phyloP scores from a whole-genome alignment of 2,888 invertebrate species.

The Diarsia dahlii region DNA sequence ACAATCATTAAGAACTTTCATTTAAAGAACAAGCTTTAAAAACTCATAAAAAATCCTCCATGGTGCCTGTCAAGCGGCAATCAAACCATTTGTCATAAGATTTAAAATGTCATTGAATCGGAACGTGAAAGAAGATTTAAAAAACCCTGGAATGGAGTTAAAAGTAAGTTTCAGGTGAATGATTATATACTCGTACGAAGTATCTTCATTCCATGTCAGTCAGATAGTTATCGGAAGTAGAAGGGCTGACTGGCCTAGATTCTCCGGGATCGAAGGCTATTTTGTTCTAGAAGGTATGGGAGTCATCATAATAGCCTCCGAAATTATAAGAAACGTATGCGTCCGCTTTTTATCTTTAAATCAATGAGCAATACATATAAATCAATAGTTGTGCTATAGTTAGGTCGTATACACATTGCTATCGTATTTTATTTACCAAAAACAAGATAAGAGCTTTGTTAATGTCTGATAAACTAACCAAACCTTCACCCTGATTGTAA shows the following conservation, averaged over 20 bases:
- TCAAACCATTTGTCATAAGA: conserved; percentile 16
- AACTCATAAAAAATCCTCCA: conserved; percentile 19
- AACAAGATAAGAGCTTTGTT: conserved; percentile 10
- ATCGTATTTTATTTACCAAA: conserved; percentile 12
- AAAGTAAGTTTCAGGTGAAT: conserved; percentile 40
- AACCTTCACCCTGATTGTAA: conserved; percentile 19
- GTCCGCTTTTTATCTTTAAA: neutral
- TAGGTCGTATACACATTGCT: neutral
- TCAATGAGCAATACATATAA: conserved; percentile 17
- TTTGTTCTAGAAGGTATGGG: neutral
- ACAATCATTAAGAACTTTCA: conserved; percentile 20
- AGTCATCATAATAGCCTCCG: neutral
- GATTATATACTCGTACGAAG: neutral
- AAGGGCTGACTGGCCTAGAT: neutral
- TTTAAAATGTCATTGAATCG: conserved; percentile 50
- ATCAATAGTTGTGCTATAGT: conserved; percentile 1
- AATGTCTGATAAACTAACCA: conserved; percentile 12
- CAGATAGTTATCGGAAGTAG: neutral
- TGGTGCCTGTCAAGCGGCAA: conserved; percentile 16
- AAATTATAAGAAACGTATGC: neutral
- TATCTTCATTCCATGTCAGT: neutral
- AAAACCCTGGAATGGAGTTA: conserved; percentile 36
- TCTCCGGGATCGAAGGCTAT: neutral
- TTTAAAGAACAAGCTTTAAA: conserved; percentile 1
- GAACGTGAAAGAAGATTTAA: conserved; percentile 34